Percentiles rank a stretch among this genome's conserved stretches.
Evolutionary conservation across 2,113 vertebrate species (phyloP).

Genomic region (Ailuropoda melanoleuca): DNA sequence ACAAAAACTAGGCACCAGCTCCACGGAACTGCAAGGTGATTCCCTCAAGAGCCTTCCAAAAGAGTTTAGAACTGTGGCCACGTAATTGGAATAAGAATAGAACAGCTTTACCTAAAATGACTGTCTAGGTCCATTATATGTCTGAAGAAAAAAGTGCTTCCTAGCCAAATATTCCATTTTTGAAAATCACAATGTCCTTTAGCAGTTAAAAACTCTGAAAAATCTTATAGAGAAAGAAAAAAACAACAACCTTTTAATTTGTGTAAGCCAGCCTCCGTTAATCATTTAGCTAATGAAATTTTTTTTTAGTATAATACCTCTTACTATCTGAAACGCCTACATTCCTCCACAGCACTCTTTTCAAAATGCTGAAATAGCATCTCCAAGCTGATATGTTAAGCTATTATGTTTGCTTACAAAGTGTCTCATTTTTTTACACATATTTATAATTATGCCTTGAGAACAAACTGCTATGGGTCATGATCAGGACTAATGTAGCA

Average conservation of each 20-base stretch:
- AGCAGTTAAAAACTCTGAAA: neutral
- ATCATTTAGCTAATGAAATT: neutral
- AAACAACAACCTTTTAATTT: neutral
- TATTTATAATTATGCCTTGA: neutral
- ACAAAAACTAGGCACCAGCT: neutral
- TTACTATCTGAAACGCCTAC: neutral
- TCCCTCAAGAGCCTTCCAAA: neutral
- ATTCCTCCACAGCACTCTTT: neutral
- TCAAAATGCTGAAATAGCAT: neutral
- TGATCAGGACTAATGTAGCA: neutral
- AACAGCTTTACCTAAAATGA: neutral
- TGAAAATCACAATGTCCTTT: neutral
- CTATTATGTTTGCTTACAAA: slow-evolving; percentile 21
- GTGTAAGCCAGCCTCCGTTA: neutral
- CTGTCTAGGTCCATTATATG: neutral
- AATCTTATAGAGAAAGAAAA: neutral
- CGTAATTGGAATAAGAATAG: neutral
- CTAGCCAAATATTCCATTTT: slow-evolving; percentile 26
- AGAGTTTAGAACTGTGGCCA: neutral
- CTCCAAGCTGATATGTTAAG: neutral
- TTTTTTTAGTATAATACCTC: neutral
- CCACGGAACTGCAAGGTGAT: neutral
- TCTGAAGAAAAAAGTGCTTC: slow-evolving; percentile 1
- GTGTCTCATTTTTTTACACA: neutral
- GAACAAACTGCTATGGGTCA: neutral